Evolutionary conservation across 2,797 vertebrate genomes (phyloP), one percentile per base, ranked within the genome.

Genomic region (Podargus strigoides): DNA sequence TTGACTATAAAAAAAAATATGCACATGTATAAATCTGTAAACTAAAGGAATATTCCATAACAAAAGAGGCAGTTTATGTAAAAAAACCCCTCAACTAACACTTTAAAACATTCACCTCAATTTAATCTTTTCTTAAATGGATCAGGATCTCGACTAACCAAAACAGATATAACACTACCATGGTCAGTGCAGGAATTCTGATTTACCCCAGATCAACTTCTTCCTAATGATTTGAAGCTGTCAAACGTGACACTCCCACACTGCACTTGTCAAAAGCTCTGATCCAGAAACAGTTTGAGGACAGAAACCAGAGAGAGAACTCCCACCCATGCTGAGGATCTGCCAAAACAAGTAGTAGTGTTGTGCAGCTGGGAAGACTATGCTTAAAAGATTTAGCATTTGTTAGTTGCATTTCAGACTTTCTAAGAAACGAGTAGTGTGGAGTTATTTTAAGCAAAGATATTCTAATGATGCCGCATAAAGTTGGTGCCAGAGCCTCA

Each of bases 401-500:
- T 84, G 44, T 86, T 79, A 92, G 75, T 7, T 85, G 49, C n/a
- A 34, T 49, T 93, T 89, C 82, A 91, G 85, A 56, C 91, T 95
- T 70, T 73, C 56, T 88, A 78, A 87, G 91, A 95, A 97, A 87
- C 30, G 56, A 82, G 52, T 37, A 27, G 50, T n/a, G 67, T 70
- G 59, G 82, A 89, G 69, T 84, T 81, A 95, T 93, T 96, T 96
- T 84, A 74, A 90, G 76, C 63, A 92, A 52, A 53, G 28, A 34
- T 62, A 44, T 70, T 69, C 85, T 76, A 84, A 89, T 85, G 74
- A 88, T 72, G 68, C 72, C 74, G 73, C 32, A 68, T n/a, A 23
- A 81, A 91, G 53, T 27, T 44, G 63, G 75, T 81, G 46, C 34
- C 44, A 46, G 2, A 75, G 59, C 22, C 36, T 62, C 36, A 91